Evolutionary conservation across 2,797 vertebrate genomes (phyloP).

Genomic region (Falco novaeseelandiae): DNA sequence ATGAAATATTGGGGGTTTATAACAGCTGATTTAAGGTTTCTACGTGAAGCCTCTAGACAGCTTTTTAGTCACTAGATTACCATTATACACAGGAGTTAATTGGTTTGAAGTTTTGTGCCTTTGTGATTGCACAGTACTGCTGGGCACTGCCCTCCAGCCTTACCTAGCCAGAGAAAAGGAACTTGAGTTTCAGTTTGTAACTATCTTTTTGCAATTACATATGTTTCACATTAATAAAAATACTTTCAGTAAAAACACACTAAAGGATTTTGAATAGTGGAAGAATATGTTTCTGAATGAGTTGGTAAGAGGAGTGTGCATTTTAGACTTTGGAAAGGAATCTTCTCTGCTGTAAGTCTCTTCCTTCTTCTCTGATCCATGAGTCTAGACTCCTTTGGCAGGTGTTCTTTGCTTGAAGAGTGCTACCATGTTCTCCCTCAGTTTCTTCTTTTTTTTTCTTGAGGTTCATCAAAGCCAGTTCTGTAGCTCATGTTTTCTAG

Average conservation of each 20-base stretch:
- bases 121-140: background rate
- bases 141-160: background rate
- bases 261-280: background rate
- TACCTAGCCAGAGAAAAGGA: background rate
- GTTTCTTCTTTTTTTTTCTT: background rate
- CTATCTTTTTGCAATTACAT: background rate
- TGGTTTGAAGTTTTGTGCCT: background rate
- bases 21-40: slow-evolving; percentile 1
- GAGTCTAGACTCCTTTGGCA: background rate
- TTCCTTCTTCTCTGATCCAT: background rate
- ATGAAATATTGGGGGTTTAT: background rate
- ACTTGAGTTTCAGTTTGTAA: background rate
- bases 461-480: background rate
- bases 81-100: background rate
- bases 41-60: background rate
- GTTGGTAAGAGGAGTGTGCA: background rate
- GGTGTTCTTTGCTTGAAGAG: background rate
- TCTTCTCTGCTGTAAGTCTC: background rate
- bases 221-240: background rate
- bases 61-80: slow-evolving; percentile 16
- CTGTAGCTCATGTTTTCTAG: background rate
- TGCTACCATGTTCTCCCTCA: background rate
- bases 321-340: background rate
- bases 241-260: background rate
- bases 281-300: background rate